Percentiles rank a stretch among this genome's conserved stretches.
Conservation (phyloP, 2,888 invertebrate genomes). For the Brachypalpus laphriformis region DNA sequence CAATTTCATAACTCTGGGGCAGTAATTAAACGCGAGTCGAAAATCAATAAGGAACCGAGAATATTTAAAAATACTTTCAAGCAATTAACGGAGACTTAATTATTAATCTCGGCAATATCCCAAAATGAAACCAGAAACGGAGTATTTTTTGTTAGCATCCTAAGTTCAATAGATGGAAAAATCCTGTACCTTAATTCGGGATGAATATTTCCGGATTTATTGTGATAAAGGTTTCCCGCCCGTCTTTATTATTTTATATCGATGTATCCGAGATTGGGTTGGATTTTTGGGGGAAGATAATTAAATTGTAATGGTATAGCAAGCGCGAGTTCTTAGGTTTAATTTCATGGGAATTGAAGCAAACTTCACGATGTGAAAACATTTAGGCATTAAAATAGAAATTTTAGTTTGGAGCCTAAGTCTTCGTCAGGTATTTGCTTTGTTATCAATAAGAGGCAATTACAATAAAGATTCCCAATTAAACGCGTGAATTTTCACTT, state of each 20-base stretch:
- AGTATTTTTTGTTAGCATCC: background rate
- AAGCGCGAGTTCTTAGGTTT: too few species aligned
- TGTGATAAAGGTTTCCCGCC: background rate
- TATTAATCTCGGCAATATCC: background rate
- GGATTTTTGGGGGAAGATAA: background rate
- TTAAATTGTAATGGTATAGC: background rate
- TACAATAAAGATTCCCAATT: too few species aligned
- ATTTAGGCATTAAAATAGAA: too few species aligned
- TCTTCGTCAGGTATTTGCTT: too few species aligned
- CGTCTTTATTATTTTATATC: background rate
- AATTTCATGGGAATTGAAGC: background rate
- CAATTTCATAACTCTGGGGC: background rate
- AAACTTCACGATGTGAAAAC: too few species aligned
- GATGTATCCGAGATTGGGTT: background rate
- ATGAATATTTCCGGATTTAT: conserved; percentile 8
- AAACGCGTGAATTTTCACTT: too few species aligned
- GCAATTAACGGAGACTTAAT: conserved; percentile 23
- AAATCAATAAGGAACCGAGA: background rate
- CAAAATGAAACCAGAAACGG: conserved; percentile 1
- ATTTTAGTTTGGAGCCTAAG: too few species aligned
- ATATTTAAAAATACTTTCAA: conserved; percentile 4
- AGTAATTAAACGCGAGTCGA: conserved; percentile 4
- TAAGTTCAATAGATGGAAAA: background rate
- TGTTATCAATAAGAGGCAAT: too few species aligned
- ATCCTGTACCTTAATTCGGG: background rate